Evolutionary conservation across 1,140 invertebrate genomes (phyloP).

Genomic region (Matsumurasca onukii): DNA sequence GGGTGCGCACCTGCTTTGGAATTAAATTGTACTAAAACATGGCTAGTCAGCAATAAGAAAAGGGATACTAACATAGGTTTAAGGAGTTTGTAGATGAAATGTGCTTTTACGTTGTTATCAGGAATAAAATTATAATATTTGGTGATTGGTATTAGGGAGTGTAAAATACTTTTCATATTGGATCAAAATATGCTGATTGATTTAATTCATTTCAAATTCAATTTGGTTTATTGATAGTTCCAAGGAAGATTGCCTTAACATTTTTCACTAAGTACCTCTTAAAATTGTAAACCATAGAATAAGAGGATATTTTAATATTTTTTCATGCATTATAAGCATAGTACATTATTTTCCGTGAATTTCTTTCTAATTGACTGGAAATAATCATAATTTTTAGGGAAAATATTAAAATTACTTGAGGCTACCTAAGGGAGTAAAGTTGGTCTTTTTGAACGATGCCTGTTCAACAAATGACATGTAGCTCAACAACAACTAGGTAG

Average conservation of each 20-base stretch:
- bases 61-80: background rate
- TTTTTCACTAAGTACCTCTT: background rate
- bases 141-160: background rate
- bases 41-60: background rate
- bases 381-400: background rate
- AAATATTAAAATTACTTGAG: background rate
- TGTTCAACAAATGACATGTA: too few species aligned
- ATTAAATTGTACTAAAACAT: background rate
- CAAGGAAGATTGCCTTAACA: background rate
- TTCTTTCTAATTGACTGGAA: background rate
- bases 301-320: background rate
- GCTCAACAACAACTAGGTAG: too few species aligned
- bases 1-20: background rate
- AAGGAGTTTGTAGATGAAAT: background rate
- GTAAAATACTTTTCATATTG: background rate
- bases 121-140: background rate
- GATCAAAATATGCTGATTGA: background rate
- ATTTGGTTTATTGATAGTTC: background rate
- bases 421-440: background rate
- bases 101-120: background rate
- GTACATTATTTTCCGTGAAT: background rate
- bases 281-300: background rate
- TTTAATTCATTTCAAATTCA: background rate
- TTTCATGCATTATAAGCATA: background rate
- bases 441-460: background rate